Evolutionary conservation across 2,797 vertebrate species (phyloP).

Genomic region (Phalloptychus januarius): DNA sequence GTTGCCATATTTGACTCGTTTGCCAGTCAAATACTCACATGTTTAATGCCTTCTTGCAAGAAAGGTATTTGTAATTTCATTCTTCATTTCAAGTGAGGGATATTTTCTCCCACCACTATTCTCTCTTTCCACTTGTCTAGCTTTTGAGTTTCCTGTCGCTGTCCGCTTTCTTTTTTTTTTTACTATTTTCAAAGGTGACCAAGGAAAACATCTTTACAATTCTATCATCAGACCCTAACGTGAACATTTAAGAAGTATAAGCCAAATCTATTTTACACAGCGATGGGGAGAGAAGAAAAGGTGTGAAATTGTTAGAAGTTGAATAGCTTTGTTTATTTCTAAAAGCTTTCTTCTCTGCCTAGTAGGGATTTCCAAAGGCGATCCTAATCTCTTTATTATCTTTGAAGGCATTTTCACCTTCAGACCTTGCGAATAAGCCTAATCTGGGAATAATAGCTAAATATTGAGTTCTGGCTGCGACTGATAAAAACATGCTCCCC

Average conservation of each 20-base stretch:
- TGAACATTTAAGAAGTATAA: conserved; percentile 60
- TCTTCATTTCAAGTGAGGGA: conserved; percentile 40
- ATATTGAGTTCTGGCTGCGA: conserved; percentile 69
- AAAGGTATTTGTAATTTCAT: conserved; percentile 44
- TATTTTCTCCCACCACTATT: neutral
- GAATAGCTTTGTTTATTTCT: conserved; percentile 69
- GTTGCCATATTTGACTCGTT: conserved; percentile 44
- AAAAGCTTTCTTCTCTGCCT: conserved; percentile 54
- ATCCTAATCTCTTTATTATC: conserved; percentile 75
- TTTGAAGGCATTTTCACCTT: conserved; percentile 76
- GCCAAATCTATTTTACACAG: conserved; percentile 53
- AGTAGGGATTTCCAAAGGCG: conserved; percentile 65
- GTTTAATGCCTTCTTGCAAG: conserved; percentile 28
- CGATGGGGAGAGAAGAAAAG: conserved; percentile 5
- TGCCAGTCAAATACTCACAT: conserved; percentile 49
- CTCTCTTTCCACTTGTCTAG: conserved; percentile 4
- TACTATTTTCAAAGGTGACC: conserved; percentile 43
- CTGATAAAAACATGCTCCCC: conserved; percentile 67
- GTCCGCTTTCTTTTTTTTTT: neutral
- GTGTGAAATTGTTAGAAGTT: conserved; percentile 57
- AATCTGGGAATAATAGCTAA: conserved; percentile 66
- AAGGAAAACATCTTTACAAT: conserved; percentile 17
- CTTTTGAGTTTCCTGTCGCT: conserved; percentile 10
- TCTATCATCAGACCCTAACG: conserved; percentile 53
- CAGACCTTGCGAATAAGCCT: conserved; percentile 71